Evolutionary conservation across 2,797 vertebrate species (phyloP), one percentile per base, ranked within the genome.

Genomic region (Rhynchonycteris naso): DNA sequence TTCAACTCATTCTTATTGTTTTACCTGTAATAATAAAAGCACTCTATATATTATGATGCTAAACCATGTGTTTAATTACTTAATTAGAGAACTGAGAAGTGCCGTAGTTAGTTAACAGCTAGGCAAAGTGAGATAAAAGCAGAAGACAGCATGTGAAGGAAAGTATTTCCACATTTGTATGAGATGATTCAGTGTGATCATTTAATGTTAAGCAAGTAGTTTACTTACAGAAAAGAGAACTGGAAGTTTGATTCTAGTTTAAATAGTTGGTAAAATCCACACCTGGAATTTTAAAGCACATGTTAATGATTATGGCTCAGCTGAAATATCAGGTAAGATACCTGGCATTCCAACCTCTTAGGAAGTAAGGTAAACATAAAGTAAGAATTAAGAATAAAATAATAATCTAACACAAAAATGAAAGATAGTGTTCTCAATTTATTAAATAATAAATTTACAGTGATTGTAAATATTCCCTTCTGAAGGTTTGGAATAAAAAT

Each of bases 41-140:
- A 63, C 18, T 92, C 14, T 75, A 38, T 1, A 66, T 72, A 69
- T 88, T 91, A 83, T 26, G 50, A 88, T 69, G 26, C 28, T 8
- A 90, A 92, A 96, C 47, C 47, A 93, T 95, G 83, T 96, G 81
- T 66, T 82, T 89, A 94, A 92, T 95, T 91, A 87, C 66, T 76
- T 94, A 93, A 92, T 93, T 85, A 88, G 72, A 85, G n/a, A 50
- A n/a, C 12, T 58, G 63, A 86, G 28, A 92, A 87, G 47, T 74
- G 18, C n/a, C 63, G 12, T 68, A 80, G 47, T 75, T 91, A 66
- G 26, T 93, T 72, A 89, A 88, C 14, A 61, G 28, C 54, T 19
- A 88, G 9, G 47, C 3, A 47, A 84, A 71, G 47, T 78, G 33
- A 56, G 56, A 75, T 35, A 63, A 91, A 61, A 35, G 2, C 7